Conservation (phyloP, 2,888 invertebrate genomes). For the Chorisops tibialis region DNA sequence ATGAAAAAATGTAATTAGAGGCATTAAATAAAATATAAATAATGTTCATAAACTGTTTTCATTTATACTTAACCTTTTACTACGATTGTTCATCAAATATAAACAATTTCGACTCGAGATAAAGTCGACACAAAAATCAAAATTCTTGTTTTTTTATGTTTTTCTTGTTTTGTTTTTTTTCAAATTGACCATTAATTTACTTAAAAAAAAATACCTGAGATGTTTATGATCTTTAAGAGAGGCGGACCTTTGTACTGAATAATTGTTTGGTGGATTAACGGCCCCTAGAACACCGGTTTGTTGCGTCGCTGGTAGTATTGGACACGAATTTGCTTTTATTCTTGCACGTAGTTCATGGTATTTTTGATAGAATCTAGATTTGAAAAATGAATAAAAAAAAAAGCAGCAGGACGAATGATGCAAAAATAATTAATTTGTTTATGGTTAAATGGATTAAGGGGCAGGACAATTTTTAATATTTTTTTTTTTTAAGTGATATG, state of each 20-base stretch:
- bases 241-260: slow-evolving; percentile 58
- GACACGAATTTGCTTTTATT: slow-evolving; percentile 82
- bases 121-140: not conserved
- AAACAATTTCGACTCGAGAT: not conserved
- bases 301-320: slow-evolving; percentile 65
- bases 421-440: slow-evolving; percentile 27
- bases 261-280: slow-evolving; percentile 54
- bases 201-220: slow-evolving; percentile 45
- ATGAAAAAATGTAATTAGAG: slow-evolving; percentile 28
- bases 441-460: slow-evolving; percentile 4
- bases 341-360: slow-evolving; percentile 83
- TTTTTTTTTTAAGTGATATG: not conserved
- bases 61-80: slow-evolving; percentile 23
- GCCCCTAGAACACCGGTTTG: slow-evolving; percentile 43
- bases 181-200: not conserved
- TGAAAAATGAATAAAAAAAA: slow-evolving; percentile 33
- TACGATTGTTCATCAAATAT: not conserved
- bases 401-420: slow-evolving; percentile 30
- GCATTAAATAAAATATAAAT: slow-evolving; percentile 15
- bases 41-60: slow-evolving; percentile 1
- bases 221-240: slow-evolving; percentile 57
- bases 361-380: slow-evolving; percentile 81
- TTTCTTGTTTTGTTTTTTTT: not conserved
- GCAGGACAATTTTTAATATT: not conserved
- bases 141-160: not conserved